Conservation (phyloP, 2,888 invertebrate genomes). For the Stomorhina lunata region DNA sequence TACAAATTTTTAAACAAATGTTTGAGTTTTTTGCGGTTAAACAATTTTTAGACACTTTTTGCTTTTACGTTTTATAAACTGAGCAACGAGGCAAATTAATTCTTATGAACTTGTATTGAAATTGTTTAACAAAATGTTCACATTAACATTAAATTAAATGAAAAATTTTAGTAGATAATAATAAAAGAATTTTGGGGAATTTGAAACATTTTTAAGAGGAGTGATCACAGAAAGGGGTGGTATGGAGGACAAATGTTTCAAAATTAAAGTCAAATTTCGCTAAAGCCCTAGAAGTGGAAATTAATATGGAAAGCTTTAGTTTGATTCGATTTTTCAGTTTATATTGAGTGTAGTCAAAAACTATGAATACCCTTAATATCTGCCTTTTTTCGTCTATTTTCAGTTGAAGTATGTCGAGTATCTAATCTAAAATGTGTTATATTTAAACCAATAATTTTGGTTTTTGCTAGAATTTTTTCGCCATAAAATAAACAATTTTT, state of each 20-base stretch:
- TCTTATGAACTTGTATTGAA: not conserved
- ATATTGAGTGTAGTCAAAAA: not conserved
- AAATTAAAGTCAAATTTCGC: not conserved
- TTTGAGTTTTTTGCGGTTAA: too few species aligned
- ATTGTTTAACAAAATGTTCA: not conserved
- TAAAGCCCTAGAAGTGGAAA: not conserved
- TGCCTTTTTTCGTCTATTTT: not conserved
- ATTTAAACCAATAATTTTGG: too few species aligned
- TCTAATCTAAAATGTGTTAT: too few species aligned
- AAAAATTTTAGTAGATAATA: not conserved
- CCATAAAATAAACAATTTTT: too few species aligned
- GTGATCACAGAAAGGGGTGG: not conserved
- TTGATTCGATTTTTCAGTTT: not conserved
- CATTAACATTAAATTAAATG: not conserved
- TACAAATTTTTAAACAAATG: too few species aligned
- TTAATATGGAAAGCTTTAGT: not conserved
- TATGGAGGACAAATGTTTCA: not conserved
- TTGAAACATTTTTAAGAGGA: not conserved
- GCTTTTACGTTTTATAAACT: constrained; percentile 11
- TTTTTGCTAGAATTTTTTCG: too few species aligned
- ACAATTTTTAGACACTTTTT: too few species aligned
- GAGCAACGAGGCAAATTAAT: not conserved
- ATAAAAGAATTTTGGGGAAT: not conserved
- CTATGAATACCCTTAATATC: not conserved
- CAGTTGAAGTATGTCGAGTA: not conserved